phyloP scores from a whole-genome alignment of 2,797 vertebrate genomes.

The Pseudopleuronectes americanus region DNA sequence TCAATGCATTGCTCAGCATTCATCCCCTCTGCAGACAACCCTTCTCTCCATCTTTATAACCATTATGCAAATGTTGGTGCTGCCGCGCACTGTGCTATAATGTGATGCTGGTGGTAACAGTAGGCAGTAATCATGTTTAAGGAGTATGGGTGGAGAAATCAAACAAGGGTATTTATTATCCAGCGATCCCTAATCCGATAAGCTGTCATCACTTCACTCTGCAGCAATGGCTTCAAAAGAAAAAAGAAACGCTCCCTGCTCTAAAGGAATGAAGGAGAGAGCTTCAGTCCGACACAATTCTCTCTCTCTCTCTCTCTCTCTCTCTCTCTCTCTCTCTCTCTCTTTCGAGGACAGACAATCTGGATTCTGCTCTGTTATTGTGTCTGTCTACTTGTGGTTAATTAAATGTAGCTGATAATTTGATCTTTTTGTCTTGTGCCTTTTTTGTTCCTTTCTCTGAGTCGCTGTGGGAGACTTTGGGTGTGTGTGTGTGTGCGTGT shows the following conservation, averaged over 20 bases:
- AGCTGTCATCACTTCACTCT: slow-evolving; percentile 81
- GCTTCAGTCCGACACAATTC: slow-evolving; percentile 23
- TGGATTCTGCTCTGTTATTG: slow-evolving; percentile 78
- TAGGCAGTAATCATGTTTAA: slow-evolving; percentile 83
- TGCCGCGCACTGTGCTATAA: slow-evolving; percentile 46
- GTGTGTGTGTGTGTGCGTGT: slow-evolving; percentile 19
- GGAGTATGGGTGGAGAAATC: slow-evolving; percentile 78
- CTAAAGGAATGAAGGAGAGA: slow-evolving; percentile 33
- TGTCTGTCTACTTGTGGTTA: slow-evolving; percentile 76
- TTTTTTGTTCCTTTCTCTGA: slow-evolving; percentile 72
- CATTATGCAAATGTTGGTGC: slow-evolving; percentile 68
- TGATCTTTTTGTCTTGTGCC: slow-evolving; percentile 78
- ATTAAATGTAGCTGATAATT: slow-evolving; percentile 83
- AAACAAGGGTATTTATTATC: slow-evolving; percentile 84
- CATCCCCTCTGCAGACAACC: slow-evolving; percentile 46
- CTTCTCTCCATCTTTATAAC: slow-evolving; percentile 63
- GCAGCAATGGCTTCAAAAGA: slow-evolving; percentile 58
- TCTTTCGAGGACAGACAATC: slow-evolving; percentile 68
- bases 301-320: slow-evolving; percentile 38
- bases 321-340: slow-evolving; percentile 27
- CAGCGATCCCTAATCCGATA: slow-evolving; percentile 82
- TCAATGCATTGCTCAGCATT: slow-evolving; percentile 52
- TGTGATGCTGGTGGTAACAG: slow-evolving; percentile 73
- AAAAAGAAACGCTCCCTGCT: slow-evolving; percentile 23
- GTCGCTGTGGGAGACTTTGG: slow-evolving; percentile 52